Percentiles rank a stretch among this genome's conserved stretches.
These are phyloP conservation scores for Atrina japonica DNA, from an alignment of 2,888 invertebrate genomes.

Conservation along the genomic window DNA sequence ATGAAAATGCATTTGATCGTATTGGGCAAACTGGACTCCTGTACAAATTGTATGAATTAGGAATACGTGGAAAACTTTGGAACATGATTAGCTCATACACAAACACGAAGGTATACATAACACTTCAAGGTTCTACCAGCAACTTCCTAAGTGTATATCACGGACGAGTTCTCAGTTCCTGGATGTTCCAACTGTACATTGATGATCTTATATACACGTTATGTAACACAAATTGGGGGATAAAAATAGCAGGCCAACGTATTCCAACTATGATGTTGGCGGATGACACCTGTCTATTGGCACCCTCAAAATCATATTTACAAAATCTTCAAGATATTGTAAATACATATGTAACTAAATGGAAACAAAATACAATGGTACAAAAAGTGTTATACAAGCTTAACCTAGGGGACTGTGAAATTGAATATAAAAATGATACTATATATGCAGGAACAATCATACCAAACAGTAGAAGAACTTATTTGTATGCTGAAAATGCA, in stretches of 20 bases:
- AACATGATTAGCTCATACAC: conserved; percentile 13
- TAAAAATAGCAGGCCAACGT: not conserved
- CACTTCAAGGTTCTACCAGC: conserved; percentile 1
- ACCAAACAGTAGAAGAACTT: not conserved
- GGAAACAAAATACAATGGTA: conserved; percentile 14
- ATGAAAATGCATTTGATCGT: conserved; percentile 28
- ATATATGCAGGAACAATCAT: conserved; percentile 1
- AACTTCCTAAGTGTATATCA: conserved; percentile 11
- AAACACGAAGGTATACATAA: conserved; percentile 3
- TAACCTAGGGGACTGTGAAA: not conserved
- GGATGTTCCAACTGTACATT: conserved; percentile 21
- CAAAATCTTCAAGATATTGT: conserved; percentile 1
- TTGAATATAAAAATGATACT: not conserved
- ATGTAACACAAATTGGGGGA: not conserved
- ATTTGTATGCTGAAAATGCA: too few species aligned
- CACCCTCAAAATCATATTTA: not conserved
- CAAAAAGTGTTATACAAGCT: conserved; percentile 1
- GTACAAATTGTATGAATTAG: conserved; percentile 17
- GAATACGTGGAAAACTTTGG: conserved; percentile 21
- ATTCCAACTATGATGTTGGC: conserved; percentile 11
- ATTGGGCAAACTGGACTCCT: conserved; percentile 22
- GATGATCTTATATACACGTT: conserved; percentile 13
- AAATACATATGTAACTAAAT: conserved; percentile 12
- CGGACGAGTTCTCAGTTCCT: conserved; percentile 19
- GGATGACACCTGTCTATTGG: conserved; percentile 18